These are phyloP conservation scores for Eptesicus fuscus DNA, from an alignment of 2,113 vertebrate species.

Conservation along the genomic window DNA sequence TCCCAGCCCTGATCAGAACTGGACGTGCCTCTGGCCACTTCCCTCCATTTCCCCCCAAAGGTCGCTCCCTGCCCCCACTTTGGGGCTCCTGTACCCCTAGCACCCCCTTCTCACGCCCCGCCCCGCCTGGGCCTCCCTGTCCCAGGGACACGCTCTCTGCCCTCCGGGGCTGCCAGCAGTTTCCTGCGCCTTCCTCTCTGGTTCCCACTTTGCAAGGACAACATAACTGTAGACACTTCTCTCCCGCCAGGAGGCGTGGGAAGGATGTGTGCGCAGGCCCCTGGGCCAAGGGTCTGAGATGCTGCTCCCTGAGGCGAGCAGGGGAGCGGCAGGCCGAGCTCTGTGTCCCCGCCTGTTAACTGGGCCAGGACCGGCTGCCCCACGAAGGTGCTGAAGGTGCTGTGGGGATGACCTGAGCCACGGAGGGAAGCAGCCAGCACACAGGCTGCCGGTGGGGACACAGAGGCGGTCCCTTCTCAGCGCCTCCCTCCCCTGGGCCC, in stretches of 20 bases:
- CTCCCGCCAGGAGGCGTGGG: neutral
- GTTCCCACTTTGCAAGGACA: neutral
- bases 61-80: fast-evolving
- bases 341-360: neutral
- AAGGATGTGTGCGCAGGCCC: too few relatives aligned
- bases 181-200: neutral
- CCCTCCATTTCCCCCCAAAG: neutral
- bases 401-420: neutral
- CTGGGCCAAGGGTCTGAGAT: neutral
- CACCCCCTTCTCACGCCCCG: fast-evolving
- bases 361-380: neutral
- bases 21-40: too few relatives aligned
- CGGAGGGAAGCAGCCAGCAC: fast-evolving
- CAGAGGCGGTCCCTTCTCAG: neutral
- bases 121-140: too few relatives aligned
- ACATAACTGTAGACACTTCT: neutral
- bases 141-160: neutral
- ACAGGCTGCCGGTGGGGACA: fast-evolving
- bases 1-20: neutral
- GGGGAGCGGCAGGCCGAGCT: neutral
- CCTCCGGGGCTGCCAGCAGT: fast-evolving
- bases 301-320: neutral
- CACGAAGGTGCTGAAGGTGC: neutral
- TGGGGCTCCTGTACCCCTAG: neutral
- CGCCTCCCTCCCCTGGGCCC: neutral